Percentiles rank a stretch among this genome's conserved stretches.
Conservation (phyloP, 2,797 vertebrate genomes). For the Catostomus latipinnis region DNA sequence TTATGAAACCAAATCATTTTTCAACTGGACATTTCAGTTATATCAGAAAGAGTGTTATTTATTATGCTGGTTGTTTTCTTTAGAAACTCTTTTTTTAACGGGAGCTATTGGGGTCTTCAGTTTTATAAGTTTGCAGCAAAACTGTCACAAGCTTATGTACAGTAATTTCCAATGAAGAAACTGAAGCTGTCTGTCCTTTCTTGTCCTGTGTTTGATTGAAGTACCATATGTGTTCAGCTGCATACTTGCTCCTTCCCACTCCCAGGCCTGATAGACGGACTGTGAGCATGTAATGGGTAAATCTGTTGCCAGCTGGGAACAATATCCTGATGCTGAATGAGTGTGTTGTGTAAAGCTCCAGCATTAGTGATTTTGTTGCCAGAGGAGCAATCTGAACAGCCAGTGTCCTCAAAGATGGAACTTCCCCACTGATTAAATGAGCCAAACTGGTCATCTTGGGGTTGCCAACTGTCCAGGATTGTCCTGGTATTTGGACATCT, state of each 20-base stretch:
- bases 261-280: background rate
- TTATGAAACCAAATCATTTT: background rate
- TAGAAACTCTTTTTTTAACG: background rate
- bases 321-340: conserved; percentile 90
- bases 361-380: conserved; percentile 97
- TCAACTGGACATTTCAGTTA: no score
- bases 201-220: conserved; percentile 56
- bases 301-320: conserved; percentile 77
- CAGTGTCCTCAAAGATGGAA: background rate
- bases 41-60: background rate
- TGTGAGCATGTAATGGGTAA: conserved; percentile 9
- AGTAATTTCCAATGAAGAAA: conserved; percentile 36
- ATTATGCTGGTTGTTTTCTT: background rate
- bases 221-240: conserved; percentile 70
- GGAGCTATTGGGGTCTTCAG: conserved; percentile 1
- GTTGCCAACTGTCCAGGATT: no score
- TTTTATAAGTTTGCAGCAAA: conserved; percentile 21
- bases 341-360: conserved; percentile 87
- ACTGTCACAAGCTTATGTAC: background rate
- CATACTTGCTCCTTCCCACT: background rate
- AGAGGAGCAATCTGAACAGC: conserved; percentile 71
- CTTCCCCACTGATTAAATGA: background rate
- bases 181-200: conserved; percentile 37
- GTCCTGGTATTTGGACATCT: no score
- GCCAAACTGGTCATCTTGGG: no score